These are phyloP conservation scores for Formica exsecta DNA, from an alignment of 1,140 invertebrate species.

Conservation along the genomic window DNA sequence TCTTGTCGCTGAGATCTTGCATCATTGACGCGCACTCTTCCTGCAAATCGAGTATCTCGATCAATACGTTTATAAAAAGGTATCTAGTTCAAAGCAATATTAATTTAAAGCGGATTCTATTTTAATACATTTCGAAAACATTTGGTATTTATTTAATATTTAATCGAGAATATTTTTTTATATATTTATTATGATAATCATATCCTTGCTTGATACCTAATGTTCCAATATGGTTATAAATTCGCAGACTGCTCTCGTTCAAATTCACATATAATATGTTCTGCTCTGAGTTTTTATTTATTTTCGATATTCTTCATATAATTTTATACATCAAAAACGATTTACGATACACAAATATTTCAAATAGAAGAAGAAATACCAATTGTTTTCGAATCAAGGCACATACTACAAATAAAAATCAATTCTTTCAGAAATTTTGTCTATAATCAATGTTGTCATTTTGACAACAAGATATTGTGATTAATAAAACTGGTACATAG, in stretches of 20 bases:
- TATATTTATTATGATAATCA: neutral
- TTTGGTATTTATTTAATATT: neutral
- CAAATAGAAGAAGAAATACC: conserved; percentile 11
- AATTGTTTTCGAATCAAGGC: neutral
- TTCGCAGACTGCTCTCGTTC: neutral
- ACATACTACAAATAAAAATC: neutral
- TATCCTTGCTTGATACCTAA: neutral
- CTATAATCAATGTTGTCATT: neutral
- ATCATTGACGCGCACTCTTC: conserved; percentile 93
- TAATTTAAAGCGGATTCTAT: neutral
- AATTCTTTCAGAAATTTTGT: neutral
- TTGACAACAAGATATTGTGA: neutral
- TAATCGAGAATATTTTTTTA: neutral
- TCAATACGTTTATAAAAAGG: neutral
- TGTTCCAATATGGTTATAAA: neutral
- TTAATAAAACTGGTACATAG: too few relatives aligned
- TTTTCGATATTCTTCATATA: neutral
- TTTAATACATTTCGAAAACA: neutral
- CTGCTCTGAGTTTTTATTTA: neutral
- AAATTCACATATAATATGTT: neutral
- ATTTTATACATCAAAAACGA: neutral
- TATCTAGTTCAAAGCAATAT: neutral
- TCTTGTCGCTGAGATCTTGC: conserved; percentile 92
- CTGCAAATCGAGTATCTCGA: conserved; percentile 87
- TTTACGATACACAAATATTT: neutral